A percentile compares a stretch with the other conserved stretches of the same genome.
These are phyloP conservation scores for Chrysoperla carnea DNA, from an alignment of 1,140 invertebrate species.

Conservation along the genomic window DNA sequence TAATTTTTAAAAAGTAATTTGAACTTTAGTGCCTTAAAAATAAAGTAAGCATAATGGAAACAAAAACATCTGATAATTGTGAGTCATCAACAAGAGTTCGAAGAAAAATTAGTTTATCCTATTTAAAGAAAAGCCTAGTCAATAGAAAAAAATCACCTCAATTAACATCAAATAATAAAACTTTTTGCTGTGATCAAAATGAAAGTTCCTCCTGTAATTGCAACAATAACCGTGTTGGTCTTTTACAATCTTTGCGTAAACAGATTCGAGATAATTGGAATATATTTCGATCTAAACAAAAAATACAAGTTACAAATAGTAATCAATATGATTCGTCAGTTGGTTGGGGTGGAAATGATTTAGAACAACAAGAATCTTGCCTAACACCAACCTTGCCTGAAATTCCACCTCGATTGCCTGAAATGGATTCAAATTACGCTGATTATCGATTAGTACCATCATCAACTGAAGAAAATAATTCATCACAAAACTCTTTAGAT, in stretches of 20 bases:
- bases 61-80: constrained; percentile 1
- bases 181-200: neutral
- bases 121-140: neutral
- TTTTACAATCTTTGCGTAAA: neutral
- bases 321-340: neutral
- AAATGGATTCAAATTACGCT: neutral
- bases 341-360: neutral
- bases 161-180: neutral
- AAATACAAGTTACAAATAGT: neutral
- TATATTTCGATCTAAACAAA: neutral
- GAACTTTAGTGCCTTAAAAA: too few relatives aligned
- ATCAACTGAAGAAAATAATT: too few relatives aligned
- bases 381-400: neutral
- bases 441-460: neutral
- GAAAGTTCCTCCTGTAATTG: neutral
- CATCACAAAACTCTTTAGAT: neutral
- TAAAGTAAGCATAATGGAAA: too few relatives aligned
- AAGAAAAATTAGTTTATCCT: neutral
- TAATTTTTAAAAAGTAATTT: too few relatives aligned
- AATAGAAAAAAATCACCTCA: neutral
- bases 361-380: neutral
- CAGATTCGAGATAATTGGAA: neutral
- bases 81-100: constrained; percentile 7
- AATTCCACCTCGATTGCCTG: neutral
- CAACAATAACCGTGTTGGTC: too few relatives aligned